Evolutionary conservation across 2,888 invertebrate genomes (phyloP), one percentile per base, ranked within the genome.

Genomic region (Strigamia maritima): DNA sequence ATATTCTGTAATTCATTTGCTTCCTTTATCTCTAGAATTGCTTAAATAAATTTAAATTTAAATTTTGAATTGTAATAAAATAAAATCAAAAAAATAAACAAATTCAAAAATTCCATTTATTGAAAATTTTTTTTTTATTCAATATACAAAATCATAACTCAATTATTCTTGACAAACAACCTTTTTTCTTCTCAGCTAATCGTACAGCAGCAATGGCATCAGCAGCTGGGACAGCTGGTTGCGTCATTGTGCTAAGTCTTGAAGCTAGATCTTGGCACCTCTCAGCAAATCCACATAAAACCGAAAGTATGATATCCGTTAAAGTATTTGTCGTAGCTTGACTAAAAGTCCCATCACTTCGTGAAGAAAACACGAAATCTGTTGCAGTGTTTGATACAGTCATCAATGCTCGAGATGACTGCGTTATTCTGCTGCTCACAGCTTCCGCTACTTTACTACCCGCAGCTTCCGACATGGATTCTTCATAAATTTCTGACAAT

Each of bases 191-290:
- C 28, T 78, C 78, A 0, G 54, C 54, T 0, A 78, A 19, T 1
- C 40, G 54, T 1, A 6, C 28, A 4, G 14, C 14, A 10, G 22
- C 24, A 26, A 60, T n/a, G 1, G 65, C 8, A 24, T 26, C 65
- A 1, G 24, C 7, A 24, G 26, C 24, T 65, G 65, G 22, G 16
- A 26, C 49, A 1, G 49, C 8, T n/a, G 31, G 35, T 24, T 31
- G 49, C n/a, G 38, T 28, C 35, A 75, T 24, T 1, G 24, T 44
- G 6, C 79, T 26, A 12, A 79, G 24, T 40, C 54, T 95, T 16
- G 93, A 91, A 0, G 95, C 92, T 77, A 95, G 88, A 83, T 89
- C 92, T 85, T 94, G 94, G 83, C 95, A 92, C 0, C 94, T 94
- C 85, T 93, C 94, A 0, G 95, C 95, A 76, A 95, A 87, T 85